Percentiles rank a stretch among this genome's conserved stretches.
phyloP scores from a whole-genome alignment of 2,797 vertebrate species.

The Trachops cirrhosus region DNA sequence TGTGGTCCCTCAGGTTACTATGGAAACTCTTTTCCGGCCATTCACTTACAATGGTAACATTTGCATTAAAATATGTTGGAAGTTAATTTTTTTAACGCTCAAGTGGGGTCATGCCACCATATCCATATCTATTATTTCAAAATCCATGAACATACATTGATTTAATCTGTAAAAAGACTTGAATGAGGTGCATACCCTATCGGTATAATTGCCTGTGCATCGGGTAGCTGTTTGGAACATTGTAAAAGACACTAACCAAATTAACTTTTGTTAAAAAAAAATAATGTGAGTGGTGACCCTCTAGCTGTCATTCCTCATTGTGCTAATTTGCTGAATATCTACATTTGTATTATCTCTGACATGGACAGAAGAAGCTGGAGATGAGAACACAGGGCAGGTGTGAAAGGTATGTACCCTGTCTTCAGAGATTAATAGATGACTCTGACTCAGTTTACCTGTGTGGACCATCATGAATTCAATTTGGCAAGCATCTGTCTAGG shows the following conservation, averaged over 20 bases:
- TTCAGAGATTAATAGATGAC: not conserved
- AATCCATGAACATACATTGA: slow-evolving; percentile 70
- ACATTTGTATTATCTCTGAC: not conserved
- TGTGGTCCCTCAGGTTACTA: slow-evolving; percentile 84
- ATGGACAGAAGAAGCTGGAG: not conserved
- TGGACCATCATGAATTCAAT: not conserved
- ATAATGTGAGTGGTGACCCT: slow-evolving; percentile 68
- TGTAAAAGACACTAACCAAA: slow-evolving; percentile 76
- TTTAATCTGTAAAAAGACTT: slow-evolving; percentile 82
- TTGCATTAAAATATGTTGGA: slow-evolving; percentile 87
- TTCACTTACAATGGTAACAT: slow-evolving; percentile 87
- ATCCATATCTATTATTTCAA: slow-evolving; percentile 81
- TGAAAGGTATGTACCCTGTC: not conserved
- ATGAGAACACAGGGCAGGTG: not conserved
- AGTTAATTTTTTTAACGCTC: slow-evolving; percentile 81
- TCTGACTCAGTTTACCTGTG: not conserved
- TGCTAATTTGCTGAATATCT: not conserved
- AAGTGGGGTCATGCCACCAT: slow-evolving; percentile 82
- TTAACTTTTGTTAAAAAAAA: slow-evolving; percentile 66
- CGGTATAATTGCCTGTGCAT: slow-evolving; percentile 78
- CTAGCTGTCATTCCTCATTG: slow-evolving; percentile 13
- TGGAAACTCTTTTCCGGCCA: slow-evolving; percentile 87
- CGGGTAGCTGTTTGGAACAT: slow-evolving; percentile 72
- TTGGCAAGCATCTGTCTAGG: not conserved
- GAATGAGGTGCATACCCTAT: slow-evolving; percentile 74